phyloP scores from a whole-genome alignment of 2,113 vertebrate species.

The Chaetops frenatus region DNA sequence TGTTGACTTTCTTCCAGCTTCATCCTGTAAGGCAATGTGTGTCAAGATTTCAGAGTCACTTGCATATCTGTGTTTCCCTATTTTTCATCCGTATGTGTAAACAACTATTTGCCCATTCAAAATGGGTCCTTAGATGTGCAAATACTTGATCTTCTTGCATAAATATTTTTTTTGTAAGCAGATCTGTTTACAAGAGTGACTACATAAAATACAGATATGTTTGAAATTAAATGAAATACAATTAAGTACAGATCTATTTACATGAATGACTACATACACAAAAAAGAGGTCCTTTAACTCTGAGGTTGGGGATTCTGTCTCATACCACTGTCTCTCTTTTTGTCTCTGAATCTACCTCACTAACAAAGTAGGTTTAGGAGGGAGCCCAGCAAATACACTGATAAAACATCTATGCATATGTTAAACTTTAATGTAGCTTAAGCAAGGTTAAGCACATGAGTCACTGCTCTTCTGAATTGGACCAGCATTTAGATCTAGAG shows the following conservation, averaged over 20 bases:
- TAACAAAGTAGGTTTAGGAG: neutral
- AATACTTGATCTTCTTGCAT: slow-evolving; percentile 17
- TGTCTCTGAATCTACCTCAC: neutral
- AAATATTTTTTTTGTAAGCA: slow-evolving; percentile 23
- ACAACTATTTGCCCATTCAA: slow-evolving; percentile 43
- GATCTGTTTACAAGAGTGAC: slow-evolving; percentile 11
- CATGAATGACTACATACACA: neutral
- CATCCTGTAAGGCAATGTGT: slow-evolving; percentile 14
- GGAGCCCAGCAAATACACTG: neutral
- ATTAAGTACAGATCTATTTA: slow-evolving; percentile 3
- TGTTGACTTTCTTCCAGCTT: slow-evolving; percentile 43
- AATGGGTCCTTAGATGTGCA: slow-evolving; percentile 33
- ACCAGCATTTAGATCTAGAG: neutral
- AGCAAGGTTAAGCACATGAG: neutral
- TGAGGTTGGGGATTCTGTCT: neutral
- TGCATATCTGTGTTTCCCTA: neutral
- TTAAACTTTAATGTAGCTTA: neutral
- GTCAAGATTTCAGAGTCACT: slow-evolving; percentile 40
- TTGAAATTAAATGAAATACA: slow-evolving; percentile 16
- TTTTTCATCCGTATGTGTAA: neutral
- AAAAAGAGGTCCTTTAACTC: neutral
- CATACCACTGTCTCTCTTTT: neutral
- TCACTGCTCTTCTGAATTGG: neutral
- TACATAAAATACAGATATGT: neutral
- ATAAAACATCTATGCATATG: neutral